phyloP scores from a whole-genome alignment of 1,140 invertebrate genomes.

The Dendroctonus valens region DNA sequence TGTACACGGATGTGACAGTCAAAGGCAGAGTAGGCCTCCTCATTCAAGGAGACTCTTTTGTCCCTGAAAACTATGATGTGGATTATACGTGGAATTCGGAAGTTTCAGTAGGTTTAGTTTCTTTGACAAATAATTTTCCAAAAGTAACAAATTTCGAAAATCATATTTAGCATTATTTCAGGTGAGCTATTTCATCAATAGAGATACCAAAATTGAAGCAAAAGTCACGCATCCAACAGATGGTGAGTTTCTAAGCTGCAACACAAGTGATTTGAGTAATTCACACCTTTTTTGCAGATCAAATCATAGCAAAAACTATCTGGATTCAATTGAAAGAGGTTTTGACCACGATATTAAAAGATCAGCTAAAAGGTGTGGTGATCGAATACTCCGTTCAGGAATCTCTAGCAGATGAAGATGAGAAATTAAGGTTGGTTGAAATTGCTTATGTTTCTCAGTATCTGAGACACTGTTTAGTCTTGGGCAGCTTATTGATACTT shows the following conservation, averaged over 20 bases:
- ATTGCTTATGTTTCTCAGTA: too few species aligned
- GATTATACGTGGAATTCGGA: constrained; percentile 34
- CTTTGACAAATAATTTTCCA: not conserved
- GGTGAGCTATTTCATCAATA: constrained; percentile 39
- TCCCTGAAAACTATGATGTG: constrained; percentile 43
- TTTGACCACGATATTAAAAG: constrained; percentile 38
- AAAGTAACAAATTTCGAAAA: not conserved
- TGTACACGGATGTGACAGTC: constrained; percentile 32
- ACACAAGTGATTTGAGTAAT: not conserved
- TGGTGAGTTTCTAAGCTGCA: constrained; percentile 32
- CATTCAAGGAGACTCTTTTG: constrained; percentile 42
- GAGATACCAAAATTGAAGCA: constrained; percentile 36
- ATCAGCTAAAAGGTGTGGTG: constrained; percentile 38
- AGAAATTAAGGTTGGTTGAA: constrained; percentile 34
- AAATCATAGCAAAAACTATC: constrained; percentile 37
- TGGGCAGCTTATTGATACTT: too few species aligned
- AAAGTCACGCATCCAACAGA: constrained; percentile 34
- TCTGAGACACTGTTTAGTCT: too few species aligned
- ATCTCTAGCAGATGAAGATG: constrained; percentile 37
- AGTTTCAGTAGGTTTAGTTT: constrained; percentile 37
- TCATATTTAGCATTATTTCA: constrained; percentile 23
- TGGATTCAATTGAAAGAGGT: constrained; percentile 41
- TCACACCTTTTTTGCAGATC: constrained; percentile 32
- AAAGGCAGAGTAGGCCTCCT: constrained; percentile 40
- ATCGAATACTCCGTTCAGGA: constrained; percentile 42